Conservation (phyloP, 2,113 vertebrate species). For the Aythya baeri region DNA sequence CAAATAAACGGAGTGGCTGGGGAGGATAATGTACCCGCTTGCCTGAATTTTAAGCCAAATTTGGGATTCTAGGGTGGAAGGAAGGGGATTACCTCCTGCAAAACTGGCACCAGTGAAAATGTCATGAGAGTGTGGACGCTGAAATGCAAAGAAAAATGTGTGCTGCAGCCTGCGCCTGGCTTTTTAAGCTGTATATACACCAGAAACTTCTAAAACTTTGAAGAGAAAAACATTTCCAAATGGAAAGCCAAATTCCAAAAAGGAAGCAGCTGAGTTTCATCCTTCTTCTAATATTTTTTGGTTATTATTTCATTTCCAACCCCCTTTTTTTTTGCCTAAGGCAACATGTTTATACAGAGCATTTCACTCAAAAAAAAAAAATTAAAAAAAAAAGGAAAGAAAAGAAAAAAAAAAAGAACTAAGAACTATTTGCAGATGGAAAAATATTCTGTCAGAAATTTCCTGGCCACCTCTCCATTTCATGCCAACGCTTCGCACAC, state of each 20-base stretch:
- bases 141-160: not conserved
- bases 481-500: not conserved
- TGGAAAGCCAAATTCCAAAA: not conserved
- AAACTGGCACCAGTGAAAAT: not conserved
- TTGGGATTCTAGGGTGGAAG: not conserved
- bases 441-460: slow-evolving; percentile 38
- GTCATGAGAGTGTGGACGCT: not conserved
- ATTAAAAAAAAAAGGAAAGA: not conserved
- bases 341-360: not conserved
- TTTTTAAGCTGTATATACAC: not conserved
- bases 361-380: not conserved
- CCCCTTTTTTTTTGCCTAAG: not conserved
- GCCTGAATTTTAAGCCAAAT: not conserved
- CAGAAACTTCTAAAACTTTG: not conserved
- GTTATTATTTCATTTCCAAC: not conserved
- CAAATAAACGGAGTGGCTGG: slow-evolving; percentile 55
- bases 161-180: not conserved
- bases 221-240: not conserved
- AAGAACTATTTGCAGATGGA: not conserved
- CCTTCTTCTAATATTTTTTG: not conserved
- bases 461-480: slow-evolving; percentile 35
- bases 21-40: not conserved
- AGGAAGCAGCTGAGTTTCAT: not conserved
- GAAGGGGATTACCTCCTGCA: slow-evolving; percentile 17
- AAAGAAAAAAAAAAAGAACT: not conserved